phyloP scores from a whole-genome alignment of 2,113 vertebrate genomes.

The Lagopus muta region DNA sequence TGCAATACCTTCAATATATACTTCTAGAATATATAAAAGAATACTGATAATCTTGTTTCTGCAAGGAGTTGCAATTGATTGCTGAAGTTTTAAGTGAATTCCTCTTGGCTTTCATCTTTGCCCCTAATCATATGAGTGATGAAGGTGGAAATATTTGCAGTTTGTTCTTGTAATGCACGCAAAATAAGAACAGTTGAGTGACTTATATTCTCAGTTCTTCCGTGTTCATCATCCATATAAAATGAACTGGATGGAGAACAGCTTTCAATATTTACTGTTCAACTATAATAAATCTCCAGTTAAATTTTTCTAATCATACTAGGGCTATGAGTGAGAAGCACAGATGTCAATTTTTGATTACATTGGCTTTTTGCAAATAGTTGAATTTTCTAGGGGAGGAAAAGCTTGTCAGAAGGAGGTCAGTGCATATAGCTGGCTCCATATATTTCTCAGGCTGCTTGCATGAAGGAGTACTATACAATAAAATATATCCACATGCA shows the following conservation, averaged over 20 bases:
- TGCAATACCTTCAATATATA: not conserved
- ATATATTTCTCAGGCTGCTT: not conserved
- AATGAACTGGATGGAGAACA: conserved; percentile 59
- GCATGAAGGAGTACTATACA: not conserved
- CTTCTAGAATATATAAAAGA: not conserved
- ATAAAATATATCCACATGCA: not conserved
- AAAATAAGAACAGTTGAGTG: not conserved
- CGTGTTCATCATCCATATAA: conserved; percentile 9
- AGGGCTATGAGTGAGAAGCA: conserved; percentile 1
- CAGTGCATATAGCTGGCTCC: not conserved
- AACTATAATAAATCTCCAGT: conserved; percentile 67
- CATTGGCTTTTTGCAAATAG: not conserved
- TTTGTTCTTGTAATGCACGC: not conserved
- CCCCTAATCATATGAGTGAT: accelerated
- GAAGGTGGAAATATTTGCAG: not conserved
- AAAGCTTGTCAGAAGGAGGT: not conserved
- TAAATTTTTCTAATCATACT: conserved; percentile 8
- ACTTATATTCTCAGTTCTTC: not conserved
- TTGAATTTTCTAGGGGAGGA: not conserved
- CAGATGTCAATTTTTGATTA: conserved; percentile 33
- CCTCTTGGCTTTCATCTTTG: not conserved
- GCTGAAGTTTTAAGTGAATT: not conserved
- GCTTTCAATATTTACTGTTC: conserved; percentile 63
- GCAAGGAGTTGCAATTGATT: not conserved
- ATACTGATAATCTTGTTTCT: not conserved